Evolutionary conservation across 2,797 vertebrate genomes (phyloP).

Genomic region (Macropus fuliginosus): DNA sequence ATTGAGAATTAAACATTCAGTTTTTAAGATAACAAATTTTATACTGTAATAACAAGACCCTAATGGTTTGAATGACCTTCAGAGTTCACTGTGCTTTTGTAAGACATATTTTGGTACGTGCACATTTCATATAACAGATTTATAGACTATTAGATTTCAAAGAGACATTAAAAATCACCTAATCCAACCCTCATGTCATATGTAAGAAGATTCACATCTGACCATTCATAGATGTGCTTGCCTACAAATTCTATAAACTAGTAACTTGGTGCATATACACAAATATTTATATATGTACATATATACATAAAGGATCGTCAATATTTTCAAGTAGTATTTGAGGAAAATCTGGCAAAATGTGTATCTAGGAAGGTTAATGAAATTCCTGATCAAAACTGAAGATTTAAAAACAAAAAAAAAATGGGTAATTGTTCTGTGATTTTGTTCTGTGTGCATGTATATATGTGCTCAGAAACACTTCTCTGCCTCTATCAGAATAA

Average conservation of each 20-base stretch:
- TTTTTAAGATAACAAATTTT: neutral
- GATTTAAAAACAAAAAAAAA: conserved; percentile 15
- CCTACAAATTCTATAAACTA: neutral
- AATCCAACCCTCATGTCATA: neutral
- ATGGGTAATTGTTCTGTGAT: neutral
- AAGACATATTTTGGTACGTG: too few species aligned
- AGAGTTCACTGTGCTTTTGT: neutral
- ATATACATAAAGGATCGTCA: neutral
- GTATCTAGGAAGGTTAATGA: conserved; percentile 7
- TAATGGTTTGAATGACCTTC: neutral
- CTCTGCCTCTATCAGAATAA: neutral
- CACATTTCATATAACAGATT: neutral
- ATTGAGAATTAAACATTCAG: neutral
- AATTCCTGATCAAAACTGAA: conserved; percentile 32
- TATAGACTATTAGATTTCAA: neutral
- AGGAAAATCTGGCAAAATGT: neutral
- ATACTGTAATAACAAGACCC: neutral
- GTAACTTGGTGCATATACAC: neutral
- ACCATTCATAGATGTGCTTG: neutral
- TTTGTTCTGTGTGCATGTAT: neutral
- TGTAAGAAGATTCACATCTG: too few species aligned
- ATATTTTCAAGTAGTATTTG: neutral
- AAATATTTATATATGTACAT: neutral
- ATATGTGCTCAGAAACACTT: neutral
- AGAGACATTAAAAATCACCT: neutral